Evolutionary conservation across 2,797 vertebrate genomes (phyloP).

Genomic region (Anguilla pacifica): DNA sequence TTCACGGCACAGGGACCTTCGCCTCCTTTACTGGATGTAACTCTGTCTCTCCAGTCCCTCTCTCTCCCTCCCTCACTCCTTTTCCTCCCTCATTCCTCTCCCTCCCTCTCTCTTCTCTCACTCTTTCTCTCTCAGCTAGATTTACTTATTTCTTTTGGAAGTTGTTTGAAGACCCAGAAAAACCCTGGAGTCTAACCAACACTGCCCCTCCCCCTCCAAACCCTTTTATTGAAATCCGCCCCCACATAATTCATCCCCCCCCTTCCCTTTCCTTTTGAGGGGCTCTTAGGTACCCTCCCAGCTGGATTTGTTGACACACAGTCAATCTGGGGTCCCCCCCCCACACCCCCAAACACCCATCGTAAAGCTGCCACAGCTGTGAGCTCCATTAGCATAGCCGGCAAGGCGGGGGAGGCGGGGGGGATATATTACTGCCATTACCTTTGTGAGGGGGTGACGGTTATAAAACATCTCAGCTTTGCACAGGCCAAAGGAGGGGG

Average conservation of each 20-base stretch:
- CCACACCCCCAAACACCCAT: conserved; percentile 68
- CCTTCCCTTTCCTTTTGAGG: conserved; percentile 75
- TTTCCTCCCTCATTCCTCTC: conserved; percentile 46
- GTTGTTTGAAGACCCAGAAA: conserved; percentile 81
- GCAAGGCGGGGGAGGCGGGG: conserved; percentile 54
- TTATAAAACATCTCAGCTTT: conserved; percentile 88
- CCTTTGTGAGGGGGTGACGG: conserved; percentile 84
- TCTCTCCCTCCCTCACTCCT: conserved; percentile 16
- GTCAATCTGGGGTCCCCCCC: conserved; percentile 80
- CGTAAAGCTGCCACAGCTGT: conserved; percentile 97
- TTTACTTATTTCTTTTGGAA: conserved; percentile 78
- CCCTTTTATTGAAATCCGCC: conserved; percentile 86
- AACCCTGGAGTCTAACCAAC: conserved; percentile 70
- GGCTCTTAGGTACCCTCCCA: conserved; percentile 84
- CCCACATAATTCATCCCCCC: conserved; percentile 79
- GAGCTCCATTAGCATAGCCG: conserved; percentile 88
- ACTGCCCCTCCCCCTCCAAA: conserved; percentile 60
- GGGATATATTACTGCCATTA: conserved; percentile 91
- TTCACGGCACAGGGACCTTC: conserved; percentile 59
- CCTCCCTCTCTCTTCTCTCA: conserved; percentile 33
- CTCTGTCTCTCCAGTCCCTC: conserved; percentile 62
- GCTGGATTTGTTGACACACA: conserved; percentile 97
- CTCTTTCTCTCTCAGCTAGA: conserved; percentile 63
- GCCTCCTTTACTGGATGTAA: conserved; percentile 68
- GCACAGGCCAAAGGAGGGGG: conserved; percentile 66